Percentiles rank a stretch among this genome's conserved stretches.
Conservation (phyloP, 2,113 vertebrate species). For the Octodon degus region DNA sequence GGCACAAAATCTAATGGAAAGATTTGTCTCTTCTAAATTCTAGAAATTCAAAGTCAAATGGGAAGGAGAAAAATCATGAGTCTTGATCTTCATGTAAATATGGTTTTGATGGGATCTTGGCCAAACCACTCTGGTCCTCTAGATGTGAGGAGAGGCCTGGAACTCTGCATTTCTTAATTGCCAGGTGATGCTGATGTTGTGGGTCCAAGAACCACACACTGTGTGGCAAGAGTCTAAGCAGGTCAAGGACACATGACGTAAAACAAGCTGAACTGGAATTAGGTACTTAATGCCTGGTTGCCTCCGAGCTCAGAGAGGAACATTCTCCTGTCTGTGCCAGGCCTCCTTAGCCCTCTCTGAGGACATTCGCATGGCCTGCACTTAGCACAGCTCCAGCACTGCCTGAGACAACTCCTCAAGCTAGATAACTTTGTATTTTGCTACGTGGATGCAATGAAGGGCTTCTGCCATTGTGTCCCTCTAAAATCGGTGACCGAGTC, state of each 20-base stretch:
- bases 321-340: background rate
- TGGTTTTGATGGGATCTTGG: background rate
- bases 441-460: background rate
- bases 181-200: background rate
- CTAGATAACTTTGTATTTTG: background rate
- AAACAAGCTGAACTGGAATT: background rate
- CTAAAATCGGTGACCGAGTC: background rate
- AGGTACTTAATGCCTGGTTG: background rate
- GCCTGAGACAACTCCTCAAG: background rate
- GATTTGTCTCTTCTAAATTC: background rate
- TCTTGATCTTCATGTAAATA: background rate
- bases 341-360: background rate
- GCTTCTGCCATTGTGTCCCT: background rate
- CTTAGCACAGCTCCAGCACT: background rate
- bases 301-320: background rate
- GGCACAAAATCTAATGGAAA: slow-evolving; percentile 6
- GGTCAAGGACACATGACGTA: background rate
- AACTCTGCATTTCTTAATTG: slow-evolving; percentile 21
- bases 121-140: background rate
- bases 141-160: background rate
- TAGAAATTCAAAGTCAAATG: background rate
- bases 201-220: background rate
- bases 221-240: background rate
- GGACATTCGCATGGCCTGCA: background rate
- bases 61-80: background rate